Conservation (phyloP, 37 sponge, comb jelly and placozoan species). For the Haliclona indistincta region DNA sequence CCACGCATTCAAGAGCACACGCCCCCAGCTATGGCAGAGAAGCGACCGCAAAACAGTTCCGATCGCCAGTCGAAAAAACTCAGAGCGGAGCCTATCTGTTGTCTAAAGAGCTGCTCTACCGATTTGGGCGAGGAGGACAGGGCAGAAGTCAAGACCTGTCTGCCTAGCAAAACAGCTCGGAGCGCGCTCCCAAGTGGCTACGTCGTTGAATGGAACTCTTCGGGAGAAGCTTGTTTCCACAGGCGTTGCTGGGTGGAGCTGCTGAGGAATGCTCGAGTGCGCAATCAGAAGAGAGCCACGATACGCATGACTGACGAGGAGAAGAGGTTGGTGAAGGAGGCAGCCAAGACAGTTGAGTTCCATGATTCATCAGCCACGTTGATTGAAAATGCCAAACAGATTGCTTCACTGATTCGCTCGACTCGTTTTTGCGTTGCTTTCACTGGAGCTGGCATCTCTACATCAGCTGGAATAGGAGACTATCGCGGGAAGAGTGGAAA, state of each 20-base stretch:
- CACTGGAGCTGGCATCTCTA: conserved; percentile 76
- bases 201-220: conserved; percentile 26
- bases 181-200: too few species aligned
- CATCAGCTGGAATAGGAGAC: conserved; percentile 76
- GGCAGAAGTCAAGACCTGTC: neutral
- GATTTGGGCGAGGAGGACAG: neutral
- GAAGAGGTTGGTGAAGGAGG: conserved; percentile 55
- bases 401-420: conserved; percentile 25
- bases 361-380: conserved; percentile 37
- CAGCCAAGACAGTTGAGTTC: conserved; percentile 57
- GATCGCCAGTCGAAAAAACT: too few species aligned
- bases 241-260: conserved; percentile 49
- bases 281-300: conserved; percentile 24
- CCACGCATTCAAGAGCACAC: too few species aligned
- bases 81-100: too few species aligned
- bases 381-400: conserved; percentile 12
- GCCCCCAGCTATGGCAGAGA: too few species aligned
- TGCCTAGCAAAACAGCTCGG: neutral
- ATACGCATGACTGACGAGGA: conserved; percentile 18
- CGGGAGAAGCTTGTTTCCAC: conserved; percentile 59
- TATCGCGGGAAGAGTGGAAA: conserved; percentile 74
- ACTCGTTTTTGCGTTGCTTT: conserved; percentile 52
- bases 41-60: too few species aligned
- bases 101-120: neutral
- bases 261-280: conserved; percentile 27